Evolutionary conservation across 2,113 vertebrate species (phyloP), one percentile per base, ranked within the genome.

Genomic region (Trinectes maculatus): DNA sequence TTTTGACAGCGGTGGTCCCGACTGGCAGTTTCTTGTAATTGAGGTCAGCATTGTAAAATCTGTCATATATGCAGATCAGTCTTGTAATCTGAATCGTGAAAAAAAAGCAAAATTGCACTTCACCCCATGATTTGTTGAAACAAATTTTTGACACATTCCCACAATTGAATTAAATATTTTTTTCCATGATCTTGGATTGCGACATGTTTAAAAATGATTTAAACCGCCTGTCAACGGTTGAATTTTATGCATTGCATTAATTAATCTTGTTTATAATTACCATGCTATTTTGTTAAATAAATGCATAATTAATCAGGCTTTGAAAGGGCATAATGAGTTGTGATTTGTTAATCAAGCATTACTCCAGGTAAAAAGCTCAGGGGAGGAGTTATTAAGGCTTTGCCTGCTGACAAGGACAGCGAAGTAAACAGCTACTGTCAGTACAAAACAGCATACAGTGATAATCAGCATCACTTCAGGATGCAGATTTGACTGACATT

Each of bases 281-380:
- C 19, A 6, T 26, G 24, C 59, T 44, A 48, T 59, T 57, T 53
- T 70, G 31, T 48, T 53, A 28, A 65, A 72, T 65, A 40, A 37
- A 72, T 72, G 37, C 48, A 72, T 76, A 40, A 60, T 76, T 68
- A 69, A 65, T 63, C 5, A 53, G 31, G 11, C 21, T 46, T 69
- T 47, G 36, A 28, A 70, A 57, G 33, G 25, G 36, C 29, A 59
- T 67, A 79, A 72, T 67, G 42, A 31, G 69, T 36, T 2, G 2
- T 21, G 19, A 71, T 67, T 51, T 25, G 18, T 51, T 61, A 51
- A 79, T 79, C 58, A 72, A 60, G 34, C 6, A 2, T 71, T 34
- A 52, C 39, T 47, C 34, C 21, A 72, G 52, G 28, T 63, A 10
- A 66, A 77, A 73, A 70, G 36, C 77, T 74, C 74, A 53, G 31